Percentiles rank a stretch among this genome's conserved stretches.
Conservation (phyloP, 2,797 vertebrate species). For the Peromyscus aztecus region DNA sequence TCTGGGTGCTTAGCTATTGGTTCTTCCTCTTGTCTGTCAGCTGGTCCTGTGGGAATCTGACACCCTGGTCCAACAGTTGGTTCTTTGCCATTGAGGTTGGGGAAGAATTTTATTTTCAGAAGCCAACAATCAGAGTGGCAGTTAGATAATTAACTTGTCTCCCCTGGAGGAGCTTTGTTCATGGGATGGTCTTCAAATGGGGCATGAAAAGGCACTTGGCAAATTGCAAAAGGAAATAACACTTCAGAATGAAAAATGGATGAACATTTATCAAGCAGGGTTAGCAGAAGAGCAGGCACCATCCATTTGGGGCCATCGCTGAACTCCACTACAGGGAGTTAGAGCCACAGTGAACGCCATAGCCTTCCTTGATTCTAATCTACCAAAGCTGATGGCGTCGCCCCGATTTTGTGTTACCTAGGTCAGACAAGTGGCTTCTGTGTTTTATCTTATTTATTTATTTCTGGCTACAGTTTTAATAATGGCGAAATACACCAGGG, state of each 20-base stretch:
- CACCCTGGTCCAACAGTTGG: background rate
- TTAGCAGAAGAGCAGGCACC: constrained; percentile 14
- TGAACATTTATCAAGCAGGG: constrained; percentile 79
- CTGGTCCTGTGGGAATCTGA: background rate
- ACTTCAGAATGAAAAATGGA: constrained; percentile 84
- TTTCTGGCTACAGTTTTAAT: background rate
- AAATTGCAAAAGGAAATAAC: constrained; percentile 81
- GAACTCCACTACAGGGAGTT: constrained; percentile 37
- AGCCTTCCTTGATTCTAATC: constrained; percentile 54
- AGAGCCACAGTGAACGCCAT: background rate
- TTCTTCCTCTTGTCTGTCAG: fast-evolving
- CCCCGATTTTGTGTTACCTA: background rate
- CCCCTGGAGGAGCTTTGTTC: constrained; percentile 65
- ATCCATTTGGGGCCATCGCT: constrained; percentile 47
- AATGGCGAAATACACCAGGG: background rate
- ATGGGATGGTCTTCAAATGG: constrained; percentile 70
- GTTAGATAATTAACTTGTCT: constrained; percentile 57
- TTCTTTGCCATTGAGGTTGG: background rate
- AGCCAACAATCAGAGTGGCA: constrained; percentile 49
- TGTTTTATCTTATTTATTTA: background rate
- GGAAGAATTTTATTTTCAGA: constrained; percentile 39
- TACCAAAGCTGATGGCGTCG: background rate
- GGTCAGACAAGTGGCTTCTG: background rate
- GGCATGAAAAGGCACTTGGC: constrained; percentile 65
- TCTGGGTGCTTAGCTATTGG: background rate